A percentile compares a stretch with the other conserved stretches of the same genome.
Conservation (phyloP, 2,797 vertebrate species). For the Emys orbicularis region DNA sequence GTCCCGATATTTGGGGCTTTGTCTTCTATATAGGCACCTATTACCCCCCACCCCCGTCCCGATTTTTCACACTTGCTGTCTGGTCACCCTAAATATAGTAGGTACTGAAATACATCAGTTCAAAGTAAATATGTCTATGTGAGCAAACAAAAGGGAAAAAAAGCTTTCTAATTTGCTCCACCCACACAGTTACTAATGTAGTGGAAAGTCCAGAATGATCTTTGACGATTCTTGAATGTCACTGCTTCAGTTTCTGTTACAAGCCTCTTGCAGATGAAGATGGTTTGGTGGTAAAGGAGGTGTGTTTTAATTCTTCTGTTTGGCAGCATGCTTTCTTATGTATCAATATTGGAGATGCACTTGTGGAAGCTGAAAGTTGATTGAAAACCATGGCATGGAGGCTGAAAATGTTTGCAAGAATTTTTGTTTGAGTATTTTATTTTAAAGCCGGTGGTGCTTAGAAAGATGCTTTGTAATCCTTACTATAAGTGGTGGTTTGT, state of each 20-base stretch:
- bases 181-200: neutral
- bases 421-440: neutral
- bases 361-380: neutral
- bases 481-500: neutral
- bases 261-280: constrained; percentile 1
- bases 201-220: constrained; percentile 23
- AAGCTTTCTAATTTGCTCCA: neutral
- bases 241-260: constrained; percentile 31
- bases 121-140: constrained; percentile 25
- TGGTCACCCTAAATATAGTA: neutral
- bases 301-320: constrained; percentile 5
- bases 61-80: too few relatives aligned
- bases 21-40: too few relatives aligned
- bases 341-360: neutral
- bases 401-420: constrained; percentile 40
- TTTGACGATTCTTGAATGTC: neutral
- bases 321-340: neutral
- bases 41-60: too few relatives aligned
- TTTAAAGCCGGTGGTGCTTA: neutral
- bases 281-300: neutral
- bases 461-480: neutral
- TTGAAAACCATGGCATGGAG: constrained; percentile 13
- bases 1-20: too few relatives aligned
- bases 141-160: neutral
- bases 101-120: constrained; percentile 28